Percentiles rank a stretch among this genome's conserved stretches.
phyloP scores from a whole-genome alignment of 2,797 vertebrate species.

The Anableps anableps region DNA sequence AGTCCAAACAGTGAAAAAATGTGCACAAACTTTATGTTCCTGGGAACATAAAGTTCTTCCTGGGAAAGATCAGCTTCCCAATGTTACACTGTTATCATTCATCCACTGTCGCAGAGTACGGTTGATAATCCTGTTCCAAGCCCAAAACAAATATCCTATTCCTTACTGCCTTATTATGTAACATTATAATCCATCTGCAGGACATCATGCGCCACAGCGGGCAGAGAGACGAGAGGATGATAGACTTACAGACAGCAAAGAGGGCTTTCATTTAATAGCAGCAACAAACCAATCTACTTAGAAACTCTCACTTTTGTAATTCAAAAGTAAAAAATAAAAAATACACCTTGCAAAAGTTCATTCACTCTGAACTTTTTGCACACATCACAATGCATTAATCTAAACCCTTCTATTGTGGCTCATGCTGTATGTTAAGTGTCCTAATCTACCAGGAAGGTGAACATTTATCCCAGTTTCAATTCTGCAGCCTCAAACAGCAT shows the following conservation, averaged over 20 bases:
- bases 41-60: no score
- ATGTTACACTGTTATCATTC: constrained; percentile 17
- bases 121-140: constrained; percentile 66
- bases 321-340: not conserved
- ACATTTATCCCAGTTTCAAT: no score
- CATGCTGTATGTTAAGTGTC: no score
- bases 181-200: constrained; percentile 76
- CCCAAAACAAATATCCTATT: constrained; percentile 73
- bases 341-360: not conserved
- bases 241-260: constrained; percentile 19
- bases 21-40: not conserved
- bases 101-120: constrained; percentile 38
- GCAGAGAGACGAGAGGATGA: constrained; percentile 15
- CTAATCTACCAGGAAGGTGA: no score
- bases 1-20: not conserved
- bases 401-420: no score
- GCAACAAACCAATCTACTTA: not conserved
- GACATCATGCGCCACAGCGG: constrained; percentile 26
- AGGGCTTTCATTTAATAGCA: constrained; percentile 16
- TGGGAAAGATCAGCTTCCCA: not conserved
- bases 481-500: no score
- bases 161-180: constrained; percentile 70
- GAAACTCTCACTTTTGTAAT: not conserved
- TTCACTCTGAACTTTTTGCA: not conserved
- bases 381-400: no score